Percentiles rank a stretch among this genome's conserved stretches.
phyloP scores from a whole-genome alignment of 2,888 invertebrate genomes.

The Ryuthela nishihirai region DNA sequence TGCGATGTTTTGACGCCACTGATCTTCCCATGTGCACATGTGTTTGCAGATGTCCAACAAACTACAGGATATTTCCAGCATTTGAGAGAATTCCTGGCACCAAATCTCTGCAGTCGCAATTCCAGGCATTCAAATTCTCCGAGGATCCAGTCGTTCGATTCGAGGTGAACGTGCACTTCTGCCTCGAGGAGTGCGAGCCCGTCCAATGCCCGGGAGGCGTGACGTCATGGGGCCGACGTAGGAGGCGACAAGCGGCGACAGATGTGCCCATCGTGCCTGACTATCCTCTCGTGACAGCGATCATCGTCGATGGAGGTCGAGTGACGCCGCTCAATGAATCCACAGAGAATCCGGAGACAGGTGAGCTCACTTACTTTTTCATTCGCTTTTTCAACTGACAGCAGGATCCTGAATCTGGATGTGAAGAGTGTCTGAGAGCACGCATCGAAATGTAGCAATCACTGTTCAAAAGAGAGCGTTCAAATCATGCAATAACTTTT shows the following conservation, averaged over 20 bases:
- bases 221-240: conserved; percentile 48
- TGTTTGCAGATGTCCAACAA: conserved; percentile 64
- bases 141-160: conserved; percentile 77
- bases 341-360: too few species aligned
- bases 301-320: conserved; percentile 45
- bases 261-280: conserved; percentile 37
- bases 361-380: too few species aligned
- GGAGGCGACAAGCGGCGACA: conserved; percentile 39
- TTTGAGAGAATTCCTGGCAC: conserved; percentile 44
- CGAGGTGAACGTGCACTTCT: conserved; percentile 76
- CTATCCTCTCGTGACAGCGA: conserved; percentile 43
- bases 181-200: conserved; percentile 64
- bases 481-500: too few species aligned
- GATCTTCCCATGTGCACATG: too few species aligned
- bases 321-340: too few species aligned
- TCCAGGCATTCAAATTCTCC: conserved; percentile 83
- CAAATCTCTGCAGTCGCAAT: conserved; percentile 52
- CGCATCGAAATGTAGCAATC: too few species aligned
- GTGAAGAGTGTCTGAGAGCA: too few species aligned
- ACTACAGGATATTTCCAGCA: conserved; percentile 52
- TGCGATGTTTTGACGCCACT: too few species aligned
- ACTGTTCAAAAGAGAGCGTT: too few species aligned
- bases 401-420: too few species aligned
- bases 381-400: too few species aligned
- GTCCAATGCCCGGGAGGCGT: conserved; percentile 53